Evolutionary conservation across 2,797 vertebrate genomes (phyloP), one percentile per base, ranked within the genome.

Genomic region (Phrynocephalus forsythii): DNA sequence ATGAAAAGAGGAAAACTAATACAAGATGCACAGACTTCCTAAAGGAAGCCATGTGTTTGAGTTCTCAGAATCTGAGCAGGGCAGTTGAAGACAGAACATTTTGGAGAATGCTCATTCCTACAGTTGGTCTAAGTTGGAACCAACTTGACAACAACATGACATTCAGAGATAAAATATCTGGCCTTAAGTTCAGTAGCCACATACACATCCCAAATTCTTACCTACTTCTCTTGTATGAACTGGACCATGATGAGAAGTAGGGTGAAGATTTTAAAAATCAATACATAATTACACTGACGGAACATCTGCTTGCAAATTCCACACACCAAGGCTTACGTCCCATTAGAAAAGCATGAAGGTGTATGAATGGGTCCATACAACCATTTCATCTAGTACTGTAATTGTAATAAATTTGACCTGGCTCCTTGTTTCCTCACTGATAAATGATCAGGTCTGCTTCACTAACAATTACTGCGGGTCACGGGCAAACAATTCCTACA

Each of bases 401-500:
- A 6, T 82, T 90, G 83, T 77, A 90, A 82, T 87, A 86, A 89
- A 86, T 83, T 9, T 20, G 52, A 76, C 2, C 7, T 87, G 3
- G 72, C 84, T 91, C 84, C 78, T 92, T 20, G 0, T 92, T 94
- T 94, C 87, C 87, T 90, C 68, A 67, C 75, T 91, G 79, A 86
- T 68, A 87, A 78, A 94, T 91, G 83, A 91, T 80, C 66, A 87
- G 79, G 78, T 90, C 92, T 89, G 85, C 78, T 86, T 93, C 83
- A 72, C 71, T 90, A 91, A 92, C 85, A 94, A 79, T 93, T 93
- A 88, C 83, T 38, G 50, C 90, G 90, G 88, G 91, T 93, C 92
- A 92, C 48, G 84, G 75, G 84, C 91, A 95, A 94, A 95, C 81
- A 91, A 91, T 92, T 92, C 91, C 88, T 91, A 86, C 75, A 87